Conservation (phyloP, 2,113 vertebrate species). For the Serilophus lunatus region DNA sequence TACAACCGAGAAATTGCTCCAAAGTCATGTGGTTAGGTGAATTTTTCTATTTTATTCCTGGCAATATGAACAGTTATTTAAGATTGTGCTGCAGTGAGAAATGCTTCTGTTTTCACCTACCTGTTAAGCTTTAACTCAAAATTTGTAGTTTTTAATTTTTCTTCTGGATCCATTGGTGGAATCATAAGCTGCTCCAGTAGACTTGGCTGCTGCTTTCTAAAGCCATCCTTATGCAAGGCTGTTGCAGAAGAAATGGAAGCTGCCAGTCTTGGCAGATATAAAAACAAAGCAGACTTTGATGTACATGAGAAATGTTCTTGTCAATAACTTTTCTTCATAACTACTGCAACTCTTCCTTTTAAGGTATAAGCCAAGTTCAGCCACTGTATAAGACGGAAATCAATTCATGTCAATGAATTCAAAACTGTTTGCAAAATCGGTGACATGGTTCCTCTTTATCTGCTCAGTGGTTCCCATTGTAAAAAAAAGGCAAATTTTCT, state of each 20-base stretch:
- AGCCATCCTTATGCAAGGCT: not conserved
- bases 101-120: not conserved
- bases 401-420: not conserved
- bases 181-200: not conserved
- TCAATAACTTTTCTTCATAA: not conserved
- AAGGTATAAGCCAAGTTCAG: not conserved
- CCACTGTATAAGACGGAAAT: not conserved
- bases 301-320: not conserved
- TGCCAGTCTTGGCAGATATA: not conserved
- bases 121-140: not conserved
- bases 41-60: not conserved
- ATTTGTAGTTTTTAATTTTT: not conserved
- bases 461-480: not conserved
- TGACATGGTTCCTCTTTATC: not conserved
- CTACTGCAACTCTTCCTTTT: not conserved
- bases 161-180: not conserved
- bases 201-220: not conserved
- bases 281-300: not conserved
- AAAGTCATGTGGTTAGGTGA: not conserved
- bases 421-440: not conserved
- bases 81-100: not conserved
- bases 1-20: not conserved
- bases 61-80: not conserved
- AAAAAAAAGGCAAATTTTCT: not conserved
- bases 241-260: not conserved